These are phyloP conservation scores for Hycleus cichorii DNA, from an alignment of 1,140 invertebrate species.

Conservation along the genomic window DNA sequence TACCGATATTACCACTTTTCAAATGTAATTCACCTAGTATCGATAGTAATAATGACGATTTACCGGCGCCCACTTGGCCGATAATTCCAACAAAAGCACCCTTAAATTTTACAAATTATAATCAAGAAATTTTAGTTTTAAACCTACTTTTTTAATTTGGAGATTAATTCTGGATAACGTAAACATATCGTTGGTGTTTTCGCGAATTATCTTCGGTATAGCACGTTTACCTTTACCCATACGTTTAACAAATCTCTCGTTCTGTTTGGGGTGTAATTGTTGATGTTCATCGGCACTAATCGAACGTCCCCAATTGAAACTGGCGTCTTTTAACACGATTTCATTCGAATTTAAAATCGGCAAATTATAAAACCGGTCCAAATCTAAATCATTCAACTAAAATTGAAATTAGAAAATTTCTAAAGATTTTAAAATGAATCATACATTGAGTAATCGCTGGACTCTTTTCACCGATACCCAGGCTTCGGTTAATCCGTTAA, in stretches of 20 bases:
- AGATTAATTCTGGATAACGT: constrained; percentile 52
- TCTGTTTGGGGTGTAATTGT: constrained; percentile 19
- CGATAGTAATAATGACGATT: constrained; percentile 65
- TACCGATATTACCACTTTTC: constrained; percentile 51
- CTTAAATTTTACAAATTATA: constrained; percentile 25
- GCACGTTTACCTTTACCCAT: constrained; percentile 44
- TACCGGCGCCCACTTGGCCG: constrained; percentile 69
- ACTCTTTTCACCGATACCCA: constrained; percentile 83
- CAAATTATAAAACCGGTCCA: constrained; percentile 40
- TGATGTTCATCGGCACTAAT: constrained; percentile 28
- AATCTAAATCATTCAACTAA: constrained; percentile 57
- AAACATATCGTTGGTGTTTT: constrained; percentile 31
- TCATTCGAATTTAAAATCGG: constrained; percentile 21
- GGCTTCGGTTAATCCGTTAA: constrained; percentile 93
- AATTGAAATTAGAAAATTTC: not conserved
- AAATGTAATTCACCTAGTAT: constrained; percentile 69
- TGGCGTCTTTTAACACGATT: constrained; percentile 36
- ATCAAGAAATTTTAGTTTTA: too few species aligned
- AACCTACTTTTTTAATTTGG: constrained; percentile 45
- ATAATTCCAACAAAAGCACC: constrained; percentile 64
- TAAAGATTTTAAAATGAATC: constrained; percentile 11
- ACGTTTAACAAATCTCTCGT: constrained; percentile 34
- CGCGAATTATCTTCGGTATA: not conserved
- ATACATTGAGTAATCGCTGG: constrained; percentile 64
- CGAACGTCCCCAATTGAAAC: constrained; percentile 41